These are phyloP conservation scores for Micronisus gabar DNA, from an alignment of 2,113 vertebrate genomes.

Conservation along the genomic window DNA sequence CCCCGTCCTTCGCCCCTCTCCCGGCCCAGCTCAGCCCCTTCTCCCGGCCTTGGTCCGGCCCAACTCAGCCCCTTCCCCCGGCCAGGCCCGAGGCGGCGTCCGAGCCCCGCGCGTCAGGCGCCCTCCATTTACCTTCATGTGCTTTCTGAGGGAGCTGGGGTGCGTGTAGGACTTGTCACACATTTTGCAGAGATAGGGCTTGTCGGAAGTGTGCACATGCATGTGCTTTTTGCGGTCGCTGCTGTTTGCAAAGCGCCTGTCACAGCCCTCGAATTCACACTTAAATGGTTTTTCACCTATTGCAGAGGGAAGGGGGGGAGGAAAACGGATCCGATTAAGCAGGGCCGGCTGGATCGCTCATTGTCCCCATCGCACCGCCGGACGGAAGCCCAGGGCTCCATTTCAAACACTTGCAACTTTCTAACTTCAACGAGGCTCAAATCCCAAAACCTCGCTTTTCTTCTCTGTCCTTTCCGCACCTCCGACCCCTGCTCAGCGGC, in stretches of 20 bases:
- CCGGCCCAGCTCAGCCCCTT: no score
- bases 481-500: background rate
- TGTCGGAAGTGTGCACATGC: constrained; percentile 99
- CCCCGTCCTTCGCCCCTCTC: no score
- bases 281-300: constrained; percentile 99
- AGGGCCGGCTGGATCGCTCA: background rate
- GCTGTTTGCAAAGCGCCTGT: constrained; percentile 98
- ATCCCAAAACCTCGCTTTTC: background rate
- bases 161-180: constrained; percentile 99
- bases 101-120: background rate
- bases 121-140: constrained; percentile 92
- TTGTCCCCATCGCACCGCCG: background rate
- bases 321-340: constrained; percentile 27
- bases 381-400: background rate
- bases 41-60: no score
- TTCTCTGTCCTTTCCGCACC: background rate
- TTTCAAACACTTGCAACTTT: constrained; percentile 11
- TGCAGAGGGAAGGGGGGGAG: constrained; percentile 27
- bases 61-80: no score
- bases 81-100: background rate
- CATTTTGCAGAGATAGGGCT: constrained; percentile 99
- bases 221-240: constrained; percentile 99
- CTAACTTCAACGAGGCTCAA: background rate
- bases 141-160: constrained; percentile 97
- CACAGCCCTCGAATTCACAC: constrained; percentile 98